phyloP scores from a whole-genome alignment of 2,113 vertebrate genomes.

The Ginglymostoma cirratum region DNA sequence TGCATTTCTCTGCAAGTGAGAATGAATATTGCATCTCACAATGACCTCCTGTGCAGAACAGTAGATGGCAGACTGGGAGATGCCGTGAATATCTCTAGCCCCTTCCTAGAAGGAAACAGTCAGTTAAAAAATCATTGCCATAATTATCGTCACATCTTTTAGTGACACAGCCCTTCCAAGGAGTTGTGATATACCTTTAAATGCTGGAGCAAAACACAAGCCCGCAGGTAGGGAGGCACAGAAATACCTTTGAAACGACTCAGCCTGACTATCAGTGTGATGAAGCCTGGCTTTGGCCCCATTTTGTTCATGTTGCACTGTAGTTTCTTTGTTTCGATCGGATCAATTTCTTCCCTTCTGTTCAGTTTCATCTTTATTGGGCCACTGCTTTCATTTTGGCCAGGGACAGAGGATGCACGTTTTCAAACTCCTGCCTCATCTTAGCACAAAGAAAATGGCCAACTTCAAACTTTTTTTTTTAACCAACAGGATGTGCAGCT shows the following conservation, averaged over 20 bases:
- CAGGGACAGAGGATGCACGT: background rate
- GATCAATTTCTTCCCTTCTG: background rate
- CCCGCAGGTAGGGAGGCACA: background rate
- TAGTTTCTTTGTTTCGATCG: background rate
- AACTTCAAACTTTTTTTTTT: background rate
- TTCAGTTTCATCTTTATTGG: background rate
- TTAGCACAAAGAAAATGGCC: background rate
- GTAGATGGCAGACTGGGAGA: background rate
- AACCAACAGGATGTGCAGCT: background rate
- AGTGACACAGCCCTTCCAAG: background rate
- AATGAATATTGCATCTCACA: no score
- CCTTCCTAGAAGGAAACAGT: background rate
- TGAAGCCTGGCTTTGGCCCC: background rate
- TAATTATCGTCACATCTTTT: background rate
- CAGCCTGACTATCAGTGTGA: background rate
- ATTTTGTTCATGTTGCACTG: background rate
- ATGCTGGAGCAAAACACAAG: background rate
- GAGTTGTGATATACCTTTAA: background rate
- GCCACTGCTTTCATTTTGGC: background rate
- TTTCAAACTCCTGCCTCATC: background rate
- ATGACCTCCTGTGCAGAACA: background rate
- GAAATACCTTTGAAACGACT: background rate
- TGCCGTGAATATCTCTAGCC: background rate
- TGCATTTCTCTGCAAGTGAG: background rate
- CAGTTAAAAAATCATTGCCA: background rate